Conservation (phyloP, 1,140 invertebrate species). For the Drosophila equinoxialis region DNA sequence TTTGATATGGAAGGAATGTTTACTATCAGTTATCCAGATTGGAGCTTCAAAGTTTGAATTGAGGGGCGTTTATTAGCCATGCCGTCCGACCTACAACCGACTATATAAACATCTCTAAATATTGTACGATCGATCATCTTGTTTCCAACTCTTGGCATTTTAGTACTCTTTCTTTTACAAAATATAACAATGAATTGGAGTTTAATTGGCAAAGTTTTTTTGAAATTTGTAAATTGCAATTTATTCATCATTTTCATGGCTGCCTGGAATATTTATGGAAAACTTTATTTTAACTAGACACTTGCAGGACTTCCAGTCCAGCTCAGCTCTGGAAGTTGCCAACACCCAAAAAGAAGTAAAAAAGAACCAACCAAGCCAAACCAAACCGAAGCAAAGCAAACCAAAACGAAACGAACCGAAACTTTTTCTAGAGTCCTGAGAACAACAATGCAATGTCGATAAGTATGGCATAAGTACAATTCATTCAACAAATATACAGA, state of each 20-base stretch:
- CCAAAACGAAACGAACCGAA: slow-evolving; percentile 38
- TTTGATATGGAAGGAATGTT: too few species aligned
- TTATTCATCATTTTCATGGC: slow-evolving; percentile 51
- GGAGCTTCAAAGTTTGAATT: too few species aligned
- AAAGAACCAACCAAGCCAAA: neutral
- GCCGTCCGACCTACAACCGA: too few species aligned
- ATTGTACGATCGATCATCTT: too few species aligned
- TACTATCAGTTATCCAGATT: too few species aligned
- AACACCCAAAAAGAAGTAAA: slow-evolving; percentile 13
- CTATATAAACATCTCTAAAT: too few species aligned
- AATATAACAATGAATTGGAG: neutral
- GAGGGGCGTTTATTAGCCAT: too few species aligned
- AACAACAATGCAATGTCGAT: slow-evolving; percentile 74
- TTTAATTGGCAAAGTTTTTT: slow-evolving; percentile 9
- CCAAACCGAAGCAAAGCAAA: slow-evolving; percentile 2
- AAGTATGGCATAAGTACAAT: slow-evolving; percentile 79
- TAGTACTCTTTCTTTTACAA: neutral
- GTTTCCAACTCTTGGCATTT: neutral
- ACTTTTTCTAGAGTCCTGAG: slow-evolving; percentile 55
- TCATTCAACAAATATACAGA: slow-evolving; percentile 56
- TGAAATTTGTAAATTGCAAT: slow-evolving; percentile 67
- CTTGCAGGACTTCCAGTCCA: slow-evolving; percentile 57
- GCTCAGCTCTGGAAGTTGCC: slow-evolving; percentile 33
- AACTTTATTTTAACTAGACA: slow-evolving; percentile 32
- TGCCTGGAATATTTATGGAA: slow-evolving; percentile 44